Conservation (phyloP, 2,113 vertebrate species). For the Vidua macroura region DNA sequence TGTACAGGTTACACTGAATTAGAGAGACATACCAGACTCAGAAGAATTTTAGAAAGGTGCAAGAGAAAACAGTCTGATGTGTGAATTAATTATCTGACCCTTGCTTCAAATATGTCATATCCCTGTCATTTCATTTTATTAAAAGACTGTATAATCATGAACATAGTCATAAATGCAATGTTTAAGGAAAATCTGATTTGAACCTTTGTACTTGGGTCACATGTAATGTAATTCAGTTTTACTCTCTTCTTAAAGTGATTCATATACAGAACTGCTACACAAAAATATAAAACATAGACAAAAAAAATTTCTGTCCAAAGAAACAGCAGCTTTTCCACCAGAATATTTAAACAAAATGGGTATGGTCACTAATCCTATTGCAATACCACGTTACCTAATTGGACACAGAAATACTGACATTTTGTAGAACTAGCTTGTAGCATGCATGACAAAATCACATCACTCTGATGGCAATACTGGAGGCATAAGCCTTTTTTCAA, state of each 20-base stretch:
- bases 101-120: slow-evolving; percentile 40
- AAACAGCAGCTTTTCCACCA: background rate
- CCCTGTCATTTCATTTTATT: slow-evolving; percentile 40
- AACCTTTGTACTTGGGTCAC: slow-evolving; percentile 21
- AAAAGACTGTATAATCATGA: slow-evolving; percentile 43
- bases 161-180: slow-evolving; percentile 6
- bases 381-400: background rate
- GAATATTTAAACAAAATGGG: background rate
- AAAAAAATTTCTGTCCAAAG: background rate
- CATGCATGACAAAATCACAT: background rate
- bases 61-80: slow-evolving; percentile 21
- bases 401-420: background rate
- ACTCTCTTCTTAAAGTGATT: background rate
- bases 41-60: slow-evolving; percentile 39
- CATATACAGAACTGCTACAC: background rate
- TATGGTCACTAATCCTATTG: background rate
- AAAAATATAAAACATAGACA: background rate
- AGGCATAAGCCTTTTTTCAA: background rate
- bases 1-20: slow-evolving; percentile 1
- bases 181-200: slow-evolving; percentile 51
- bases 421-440: background rate
- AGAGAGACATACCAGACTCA: background rate
- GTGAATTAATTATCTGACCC: slow-evolving; percentile 55
- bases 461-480: background rate
- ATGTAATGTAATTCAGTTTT: slow-evolving; percentile 25